Evolutionary conservation across 2,888 invertebrate genomes (phyloP).

Genomic region (Cantharis flavilabris): DNA sequence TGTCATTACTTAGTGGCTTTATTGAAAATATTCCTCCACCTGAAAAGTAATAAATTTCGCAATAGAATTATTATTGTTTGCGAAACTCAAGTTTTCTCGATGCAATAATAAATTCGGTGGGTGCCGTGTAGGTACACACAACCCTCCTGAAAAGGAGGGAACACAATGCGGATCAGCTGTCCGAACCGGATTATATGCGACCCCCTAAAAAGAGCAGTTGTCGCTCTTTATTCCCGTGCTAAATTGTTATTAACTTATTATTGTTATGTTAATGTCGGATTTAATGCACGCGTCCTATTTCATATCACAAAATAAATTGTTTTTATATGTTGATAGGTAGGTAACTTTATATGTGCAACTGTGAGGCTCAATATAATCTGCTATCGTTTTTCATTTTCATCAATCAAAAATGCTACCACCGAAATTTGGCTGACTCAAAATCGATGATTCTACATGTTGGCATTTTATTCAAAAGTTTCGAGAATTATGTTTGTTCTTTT

Average conservation of each 20-base stretch:
- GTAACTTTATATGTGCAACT: background rate
- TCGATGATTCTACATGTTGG: background rate
- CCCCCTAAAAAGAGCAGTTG: conserved; percentile 41
- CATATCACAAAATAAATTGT: conserved; percentile 28
- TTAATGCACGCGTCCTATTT: conserved; percentile 34
- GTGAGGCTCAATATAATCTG: background rate
- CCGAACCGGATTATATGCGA: conserved; percentile 24
- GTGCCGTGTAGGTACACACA: background rate
- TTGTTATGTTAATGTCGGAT: conserved; percentile 43
- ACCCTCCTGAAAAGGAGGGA: conserved; percentile 12
- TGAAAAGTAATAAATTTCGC: background rate
- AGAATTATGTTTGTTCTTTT: background rate
- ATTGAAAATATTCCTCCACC: background rate
- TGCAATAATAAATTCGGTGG: conserved; percentile 7
- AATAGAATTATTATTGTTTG: background rate
- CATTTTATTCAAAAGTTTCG: conserved; percentile 21
- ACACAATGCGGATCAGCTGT: conserved; percentile 21
- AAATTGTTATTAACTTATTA: conserved; percentile 45
- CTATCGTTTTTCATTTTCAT: background rate
- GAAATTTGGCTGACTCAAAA: background rate
- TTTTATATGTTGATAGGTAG: conserved; percentile 26
- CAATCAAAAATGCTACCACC: background rate
- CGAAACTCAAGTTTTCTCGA: background rate
- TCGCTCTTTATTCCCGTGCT: conserved; percentile 39
- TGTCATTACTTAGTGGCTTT: background rate